Conservation (phyloP, 2,113 vertebrate species). For the Hippoglossus stenolepis region DNA sequence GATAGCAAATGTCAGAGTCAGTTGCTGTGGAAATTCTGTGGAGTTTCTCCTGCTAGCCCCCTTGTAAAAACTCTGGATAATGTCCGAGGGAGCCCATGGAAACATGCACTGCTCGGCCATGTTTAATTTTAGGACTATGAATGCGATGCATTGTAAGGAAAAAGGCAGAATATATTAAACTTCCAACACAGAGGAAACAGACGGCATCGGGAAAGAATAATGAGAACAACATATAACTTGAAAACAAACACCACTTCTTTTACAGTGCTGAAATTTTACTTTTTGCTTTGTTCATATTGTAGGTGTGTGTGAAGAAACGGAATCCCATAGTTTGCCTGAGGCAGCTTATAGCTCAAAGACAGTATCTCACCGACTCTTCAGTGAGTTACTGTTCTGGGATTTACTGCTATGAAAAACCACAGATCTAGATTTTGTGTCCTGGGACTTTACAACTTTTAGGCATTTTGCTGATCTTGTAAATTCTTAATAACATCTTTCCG, state of each 20-base stretch:
- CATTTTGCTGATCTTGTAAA: conserved; percentile 21
- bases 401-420: not conserved
- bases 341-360: conserved; percentile 11
- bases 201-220: not conserved
- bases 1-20: no score
- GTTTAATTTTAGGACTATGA: no score
- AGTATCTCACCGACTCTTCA: conserved; percentile 3
- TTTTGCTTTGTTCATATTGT: not conserved
- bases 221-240: not conserved
- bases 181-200: not conserved
- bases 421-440: conserved; percentile 24
- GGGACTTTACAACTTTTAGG: conserved; percentile 1
- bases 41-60: no score
- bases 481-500: not conserved
- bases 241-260: not conserved
- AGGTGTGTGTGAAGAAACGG: not conserved
- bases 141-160: no score
- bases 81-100: no score
- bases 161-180: no score
- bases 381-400: conserved; percentile 17
- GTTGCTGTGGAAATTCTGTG: no score
- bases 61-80: no score
- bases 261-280: not conserved
- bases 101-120: no score
- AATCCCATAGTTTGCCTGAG: conserved; percentile 19